phyloP scores from a whole-genome alignment of 2,113 vertebrate species.

The Dipodomys ordii region DNA sequence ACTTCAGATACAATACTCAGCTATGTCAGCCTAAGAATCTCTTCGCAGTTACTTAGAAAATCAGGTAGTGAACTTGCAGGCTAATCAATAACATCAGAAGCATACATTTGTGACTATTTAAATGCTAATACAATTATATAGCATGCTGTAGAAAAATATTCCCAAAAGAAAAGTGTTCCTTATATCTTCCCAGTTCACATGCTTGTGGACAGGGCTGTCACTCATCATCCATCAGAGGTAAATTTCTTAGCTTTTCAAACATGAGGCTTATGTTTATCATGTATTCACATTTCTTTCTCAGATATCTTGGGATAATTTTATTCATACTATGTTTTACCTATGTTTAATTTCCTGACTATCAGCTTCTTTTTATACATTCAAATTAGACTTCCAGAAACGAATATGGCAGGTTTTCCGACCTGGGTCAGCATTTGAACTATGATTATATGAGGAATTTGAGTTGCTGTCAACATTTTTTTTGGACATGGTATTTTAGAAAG shows the following conservation, averaged over 20 bases:
- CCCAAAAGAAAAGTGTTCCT: not conserved
- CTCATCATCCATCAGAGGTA: not conserved
- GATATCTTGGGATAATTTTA: not conserved
- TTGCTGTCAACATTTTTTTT: not conserved
- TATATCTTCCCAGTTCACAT: not conserved
- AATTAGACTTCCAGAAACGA: conserved; percentile 1
- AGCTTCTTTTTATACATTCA: conserved; percentile 4
- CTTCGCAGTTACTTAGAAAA: not conserved
- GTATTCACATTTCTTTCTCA: not conserved
- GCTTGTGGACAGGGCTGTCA: not conserved
- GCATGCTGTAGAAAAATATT: not conserved
- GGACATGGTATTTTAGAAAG: not conserved
- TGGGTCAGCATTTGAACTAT: not conserved
- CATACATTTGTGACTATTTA: not conserved
- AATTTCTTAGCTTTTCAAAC: not conserved
- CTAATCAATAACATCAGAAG: not conserved
- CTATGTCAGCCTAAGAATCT: not conserved
- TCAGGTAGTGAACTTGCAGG: not conserved
- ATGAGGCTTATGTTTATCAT: not conserved
- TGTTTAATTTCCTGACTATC: not conserved
- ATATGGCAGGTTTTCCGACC: not conserved
- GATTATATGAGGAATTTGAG: not conserved
- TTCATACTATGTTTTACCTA: not conserved
- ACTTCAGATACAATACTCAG: not conserved
- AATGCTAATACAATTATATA: not conserved